Evolutionary conservation across 2,888 invertebrate genomes (phyloP), one percentile per base, ranked within the genome.

Genomic region (Hyposoter dolosus): DNA sequence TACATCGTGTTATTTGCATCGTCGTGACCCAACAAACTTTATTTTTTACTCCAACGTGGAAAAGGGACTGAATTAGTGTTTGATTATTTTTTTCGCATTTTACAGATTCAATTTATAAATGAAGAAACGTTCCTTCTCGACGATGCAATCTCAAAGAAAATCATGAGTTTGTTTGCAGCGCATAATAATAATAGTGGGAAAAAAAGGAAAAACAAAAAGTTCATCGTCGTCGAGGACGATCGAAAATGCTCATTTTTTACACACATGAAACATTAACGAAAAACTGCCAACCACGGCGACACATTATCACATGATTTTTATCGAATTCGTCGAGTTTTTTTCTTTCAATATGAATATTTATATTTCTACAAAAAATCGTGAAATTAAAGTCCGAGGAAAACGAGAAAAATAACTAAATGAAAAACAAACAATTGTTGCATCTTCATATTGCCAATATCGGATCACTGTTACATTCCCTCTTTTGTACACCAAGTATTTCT

Each of bases 401-500:
- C 23, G 71, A 43, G 63, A 3, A 63, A 43, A 69, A 35, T 47
- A 35, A 53, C 45, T 23, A 7, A 40, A 71, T 28, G 5, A 28
- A 12, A 32, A 82, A 47, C 63, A 79, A 79, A 79, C 12, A 63
- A 78, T 81, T 83, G 81, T 83, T 85, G 82, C 68, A 68, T 56
- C 74, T 65, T 79, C 75, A 77, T 74, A 87, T 81, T 69, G 85
- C 72, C 75, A 82, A 84, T 83, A 72, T 82, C 74, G 86, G 65
- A 86, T 85, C 87, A 88, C 85, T 87, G 86, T 88, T 88, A 88
- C 89, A 89, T 89, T 90, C 88, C 89, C 86, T 82, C 88, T 89
- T 84, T 89, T 89, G 82, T 88, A 88, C 82, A 85, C 86, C 77
- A 86, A 82, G 76, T 85, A 86, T 88, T 88, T 87, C 80, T 86